Conservation (phyloP, 1,140 invertebrate genomes). For the Caligus rogercresseyi region DNA sequence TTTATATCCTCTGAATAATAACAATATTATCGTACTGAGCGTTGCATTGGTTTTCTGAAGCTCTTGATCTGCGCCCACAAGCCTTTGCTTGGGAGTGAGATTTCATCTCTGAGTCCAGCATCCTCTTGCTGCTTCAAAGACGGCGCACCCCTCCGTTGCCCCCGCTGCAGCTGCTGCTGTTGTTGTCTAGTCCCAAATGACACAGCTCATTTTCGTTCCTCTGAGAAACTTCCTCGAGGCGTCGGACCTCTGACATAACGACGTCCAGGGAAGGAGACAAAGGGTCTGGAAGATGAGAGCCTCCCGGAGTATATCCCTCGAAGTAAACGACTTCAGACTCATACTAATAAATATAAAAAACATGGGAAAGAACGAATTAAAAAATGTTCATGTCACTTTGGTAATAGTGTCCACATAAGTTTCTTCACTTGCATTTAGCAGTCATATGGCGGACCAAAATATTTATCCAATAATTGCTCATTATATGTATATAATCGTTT, state of each 20-base stretch:
- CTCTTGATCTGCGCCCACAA: slow-evolving; percentile 16
- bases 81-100: slow-evolving; percentile 11
- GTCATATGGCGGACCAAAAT: too few species aligned
- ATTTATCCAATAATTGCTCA: too few species aligned
- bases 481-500: too few species aligned
- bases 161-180: background rate
- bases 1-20: too few species aligned
- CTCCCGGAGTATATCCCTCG: background rate
- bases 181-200: background rate
- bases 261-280: background rate
- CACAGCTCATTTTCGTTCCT: slow-evolving; percentile 10
- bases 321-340: background rate
- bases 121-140: background rate
- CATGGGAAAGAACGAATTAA: background rate
- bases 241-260: slow-evolving; percentile 4
- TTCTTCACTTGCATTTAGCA: too few species aligned
- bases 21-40: too few species aligned
- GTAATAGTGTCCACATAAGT: too few species aligned
- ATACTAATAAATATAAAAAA: background rate
- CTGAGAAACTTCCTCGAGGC: slow-evolving; percentile 12
- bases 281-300: background rate
- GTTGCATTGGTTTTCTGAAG: slow-evolving; percentile 15
- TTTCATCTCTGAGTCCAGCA: background rate
- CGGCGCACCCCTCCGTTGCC: background rate
- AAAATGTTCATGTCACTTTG: background rate